Percentiles rank a stretch among this genome's conserved stretches.
Conservation (phyloP, 2,888 invertebrate species). For the Tanytarsus gracilentus region DNA sequence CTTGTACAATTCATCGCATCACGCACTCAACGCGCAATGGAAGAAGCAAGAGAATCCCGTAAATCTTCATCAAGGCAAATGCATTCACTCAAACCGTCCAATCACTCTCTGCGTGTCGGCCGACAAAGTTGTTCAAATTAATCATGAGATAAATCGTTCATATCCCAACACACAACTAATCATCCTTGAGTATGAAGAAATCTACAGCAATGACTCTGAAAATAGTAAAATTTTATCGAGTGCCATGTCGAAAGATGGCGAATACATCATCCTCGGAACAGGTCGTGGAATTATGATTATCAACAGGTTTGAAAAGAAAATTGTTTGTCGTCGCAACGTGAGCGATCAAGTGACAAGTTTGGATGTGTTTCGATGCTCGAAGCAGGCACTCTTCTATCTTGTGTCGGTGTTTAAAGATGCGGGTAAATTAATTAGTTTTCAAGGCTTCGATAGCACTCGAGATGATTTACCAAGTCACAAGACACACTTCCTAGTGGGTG, state of each 20-base stretch:
- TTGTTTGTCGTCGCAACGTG: constrained; percentile 38
- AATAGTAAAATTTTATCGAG: constrained; percentile 34
- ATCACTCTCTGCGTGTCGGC: constrained; percentile 2
- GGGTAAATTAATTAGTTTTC: constrained; percentile 36
- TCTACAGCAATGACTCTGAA: constrained; percentile 1
- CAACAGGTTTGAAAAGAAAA: constrained; percentile 33
- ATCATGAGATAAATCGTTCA: not conserved
- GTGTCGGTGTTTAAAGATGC: constrained; percentile 37
- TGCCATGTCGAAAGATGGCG: constrained; percentile 35
- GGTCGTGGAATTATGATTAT: constrained; percentile 38
- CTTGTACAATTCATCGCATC: not conserved
- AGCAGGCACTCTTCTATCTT: constrained; percentile 36
- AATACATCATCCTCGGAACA: constrained; percentile 40
- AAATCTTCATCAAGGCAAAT: constrained; percentile 17
- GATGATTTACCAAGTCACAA: constrained; percentile 31
- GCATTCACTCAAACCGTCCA: not conserved
- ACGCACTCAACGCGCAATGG: not conserved
- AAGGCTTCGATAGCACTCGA: constrained; percentile 35
- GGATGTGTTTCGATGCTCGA: constrained; percentile 35
- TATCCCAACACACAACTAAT: not conserved
- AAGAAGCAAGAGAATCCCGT: not conserved
- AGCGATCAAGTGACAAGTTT: constrained; percentile 38
- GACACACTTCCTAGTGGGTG: constrained; percentile 36
- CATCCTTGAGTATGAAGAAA: not conserved
- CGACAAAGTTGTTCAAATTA: constrained; percentile 15